Base-by-base conservation (phyloP, 2,888 invertebrate species). In the Drosophila subsilvestris region DNA sequence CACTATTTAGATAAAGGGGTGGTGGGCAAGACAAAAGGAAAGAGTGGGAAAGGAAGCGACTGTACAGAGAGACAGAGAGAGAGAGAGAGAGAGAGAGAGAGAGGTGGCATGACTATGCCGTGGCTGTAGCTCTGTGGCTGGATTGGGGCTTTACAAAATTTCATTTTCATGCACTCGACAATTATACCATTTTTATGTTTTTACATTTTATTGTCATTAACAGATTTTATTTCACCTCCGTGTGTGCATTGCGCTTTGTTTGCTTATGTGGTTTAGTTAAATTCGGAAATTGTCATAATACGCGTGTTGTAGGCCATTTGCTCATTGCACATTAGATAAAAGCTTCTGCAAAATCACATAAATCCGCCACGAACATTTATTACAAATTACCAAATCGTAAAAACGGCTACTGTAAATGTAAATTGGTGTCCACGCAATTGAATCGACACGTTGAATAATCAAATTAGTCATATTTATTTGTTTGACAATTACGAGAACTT, bases 181-280 rank as follows among this genome's bases (percentile, higher is more conserved):
- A 80, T 78, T 68, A 59, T 57, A 54, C 49, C 12, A 53, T 59
- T 67, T 67, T 66, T 62, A 65, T 72, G 61, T 62, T 48, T 76
- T 77, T 62, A 71, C 67, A 78, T 56, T 75, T 68, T 68, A 67
- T 62, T 74, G 61, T 61, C 74, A 74, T 74, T 74, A 74, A 67
- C 74, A 68, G 68, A 68, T 57, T 58, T 54, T 70, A 45, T 42
- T 32, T 32, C 20, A 9, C 29, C 48, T 12, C 25, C 27, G n/a
- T 22, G 18, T 45, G 29, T 55, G 50, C 29, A 43, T 55, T 44
- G 42, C 25, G 25, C 50, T 70, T 22, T 53, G 55, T 32, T 54
- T 71, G 55, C 51, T 55, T 65, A 37, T 65, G 63, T 42, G 70
- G 53, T 42, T 43, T 61, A 27, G 57, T 9, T 20, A 42, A 72